phyloP scores from a whole-genome alignment of 2,113 vertebrate species.

The Machaerirhynchus nigripectus region DNA sequence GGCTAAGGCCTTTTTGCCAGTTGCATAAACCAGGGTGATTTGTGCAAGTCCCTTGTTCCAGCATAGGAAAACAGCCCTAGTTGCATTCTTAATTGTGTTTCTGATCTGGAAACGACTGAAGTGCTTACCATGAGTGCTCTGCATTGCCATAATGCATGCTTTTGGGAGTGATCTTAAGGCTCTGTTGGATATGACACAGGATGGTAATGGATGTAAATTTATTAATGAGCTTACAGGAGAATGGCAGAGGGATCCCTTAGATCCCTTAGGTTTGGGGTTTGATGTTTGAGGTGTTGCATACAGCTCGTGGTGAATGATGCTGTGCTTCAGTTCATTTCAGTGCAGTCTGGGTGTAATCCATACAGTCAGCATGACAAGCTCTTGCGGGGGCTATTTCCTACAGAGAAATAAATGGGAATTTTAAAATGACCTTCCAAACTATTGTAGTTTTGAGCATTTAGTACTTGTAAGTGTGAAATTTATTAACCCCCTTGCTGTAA shows the following conservation, averaged over 20 bases:
- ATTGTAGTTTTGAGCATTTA: not conserved
- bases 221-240: not conserved
- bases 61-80: not conserved
- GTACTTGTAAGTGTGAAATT: not conserved
- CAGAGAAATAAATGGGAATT: not conserved
- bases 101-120: not conserved
- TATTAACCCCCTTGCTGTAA: not conserved
- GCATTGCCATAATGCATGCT: not conserved
- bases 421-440: not conserved
- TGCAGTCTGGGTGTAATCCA: not conserved
- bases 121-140: not conserved
- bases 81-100: not conserved
- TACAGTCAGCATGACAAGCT: not conserved
- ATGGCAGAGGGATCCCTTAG: not conserved
- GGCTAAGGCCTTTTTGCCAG: not conserved
- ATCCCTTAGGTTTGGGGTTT: not conserved
- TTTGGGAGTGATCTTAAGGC: not conserved
- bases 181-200: rapidly evolving
- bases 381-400: not conserved
- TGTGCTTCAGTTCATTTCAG: not conserved
- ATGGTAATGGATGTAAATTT: not conserved
- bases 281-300: not conserved
- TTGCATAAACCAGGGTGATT: not conserved
- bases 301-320: not conserved
- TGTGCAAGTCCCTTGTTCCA: not conserved